Percentiles rank a stretch among this genome's conserved stretches.
phyloP scores from a whole-genome alignment of 2,888 invertebrate species.

The Drosophila austrosaltans region DNA sequence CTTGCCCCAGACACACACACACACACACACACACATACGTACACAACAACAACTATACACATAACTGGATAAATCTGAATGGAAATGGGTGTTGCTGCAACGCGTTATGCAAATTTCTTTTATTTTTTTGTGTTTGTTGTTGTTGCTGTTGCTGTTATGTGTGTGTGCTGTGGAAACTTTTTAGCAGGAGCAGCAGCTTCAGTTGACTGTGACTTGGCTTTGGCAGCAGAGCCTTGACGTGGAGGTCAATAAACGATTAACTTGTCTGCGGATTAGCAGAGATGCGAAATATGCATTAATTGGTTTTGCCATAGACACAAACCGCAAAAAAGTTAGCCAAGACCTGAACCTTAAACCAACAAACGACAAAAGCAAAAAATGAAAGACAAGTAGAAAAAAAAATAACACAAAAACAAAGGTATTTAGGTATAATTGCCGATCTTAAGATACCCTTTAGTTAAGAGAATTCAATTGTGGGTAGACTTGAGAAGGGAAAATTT shows the following conservation, averaged over 20 bases:
- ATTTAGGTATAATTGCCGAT: too few species aligned
- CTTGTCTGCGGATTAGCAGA: constrained; percentile 69
- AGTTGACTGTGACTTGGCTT: constrained; percentile 12
- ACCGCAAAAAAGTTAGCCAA: constrained; percentile 42
- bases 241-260: constrained; percentile 74
- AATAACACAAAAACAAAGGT: too few species aligned
- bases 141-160: neutral
- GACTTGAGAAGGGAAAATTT: too few species aligned
- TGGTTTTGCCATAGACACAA: constrained; percentile 56
- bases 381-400: too few species aligned
- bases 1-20: constrained; percentile 17
- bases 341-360: constrained; percentile 17
- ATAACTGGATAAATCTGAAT: constrained; percentile 12
- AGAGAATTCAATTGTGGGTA: too few species aligned
- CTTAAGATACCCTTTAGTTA: too few species aligned
- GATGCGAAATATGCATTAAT: constrained; percentile 66
- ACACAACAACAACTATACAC: neutral
- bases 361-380: too few species aligned
- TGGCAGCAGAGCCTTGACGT: constrained; percentile 28
- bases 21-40: neutral
- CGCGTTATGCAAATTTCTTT: constrained; percentile 65
- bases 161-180: constrained; percentile 3
- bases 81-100: constrained; percentile 33
- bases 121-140: too few species aligned
- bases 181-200: neutral